Evolutionary conservation across 2,113 vertebrate species (phyloP), one percentile per base, ranked within the genome.

Genomic region (Podarcis cretensis): DNA sequence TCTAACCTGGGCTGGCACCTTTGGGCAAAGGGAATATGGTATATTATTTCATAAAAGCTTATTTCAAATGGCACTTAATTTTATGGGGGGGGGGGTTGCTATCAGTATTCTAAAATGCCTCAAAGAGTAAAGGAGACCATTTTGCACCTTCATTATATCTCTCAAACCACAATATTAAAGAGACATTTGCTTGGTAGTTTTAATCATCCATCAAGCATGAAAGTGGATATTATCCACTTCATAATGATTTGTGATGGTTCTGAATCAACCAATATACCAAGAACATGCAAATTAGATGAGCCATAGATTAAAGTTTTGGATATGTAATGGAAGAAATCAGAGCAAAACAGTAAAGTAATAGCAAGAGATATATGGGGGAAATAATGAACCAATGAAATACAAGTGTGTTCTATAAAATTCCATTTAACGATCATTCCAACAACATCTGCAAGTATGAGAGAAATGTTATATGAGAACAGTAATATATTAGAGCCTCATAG

Each of bases 251-350:
- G 76, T 92, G 86, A 91, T 81, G 87, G 84, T 86, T 94, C 85
- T 90, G 89, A 94, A 91, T 83, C 91, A 92, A 85, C 93, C 84
- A 83, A 83, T 83, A 93, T 92, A 93, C 90, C 92, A 89, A 90
- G 92, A 92, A 93, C 69, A 91, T 25, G 77, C 16, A 94, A 93
- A 95, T 94, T 84, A 90, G 66, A 80, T 73, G 23, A 91, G n/a
- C 25, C 6, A 91, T 92, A 94, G 78, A 92, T 91, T 90, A 91
- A 91, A 93, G 74, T 80, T 80, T 90, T 91, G 91, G 87, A 91
- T 94, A 88, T 76, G 48, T 57, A 93, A 94, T 78, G 90, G 85
- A 43, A 68, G 25, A 75, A 92, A 90, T 86, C 75, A 94, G 71
- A 89, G 84, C 88, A 90, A 90, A 32, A 94, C 89, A 81, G 7